Conservation (phyloP, 2,113 vertebrate species). For the Dromiciops gliroides region DNA sequence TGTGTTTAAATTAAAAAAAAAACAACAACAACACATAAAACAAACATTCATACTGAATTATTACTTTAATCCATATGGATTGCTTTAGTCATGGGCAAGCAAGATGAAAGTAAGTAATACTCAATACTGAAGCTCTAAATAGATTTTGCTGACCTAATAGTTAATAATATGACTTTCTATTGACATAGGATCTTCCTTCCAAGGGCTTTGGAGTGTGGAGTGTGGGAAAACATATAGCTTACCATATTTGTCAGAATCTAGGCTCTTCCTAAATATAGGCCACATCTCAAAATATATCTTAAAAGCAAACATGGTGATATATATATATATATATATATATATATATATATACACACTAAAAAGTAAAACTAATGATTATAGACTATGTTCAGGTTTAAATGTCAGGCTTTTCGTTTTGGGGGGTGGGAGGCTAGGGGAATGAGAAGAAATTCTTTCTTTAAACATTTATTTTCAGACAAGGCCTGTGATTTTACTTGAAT, state of each 20-base stretch:
- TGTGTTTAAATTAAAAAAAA: slow-evolving; percentile 53
- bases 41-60: slow-evolving; percentile 63
- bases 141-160: slow-evolving; percentile 27
- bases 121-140: slow-evolving; percentile 34
- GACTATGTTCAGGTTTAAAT: neutral
- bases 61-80: slow-evolving; percentile 34
- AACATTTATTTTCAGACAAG: neutral
- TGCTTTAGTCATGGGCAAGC: slow-evolving; percentile 51
- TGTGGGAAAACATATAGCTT: neutral
- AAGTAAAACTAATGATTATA: neutral
- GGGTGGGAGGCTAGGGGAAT: neutral
- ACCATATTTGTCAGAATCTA: neutral
- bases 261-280: neutral
- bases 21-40: slow-evolving; percentile 14
- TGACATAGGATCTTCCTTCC: neutral
- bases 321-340: no score
- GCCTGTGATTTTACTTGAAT: neutral
- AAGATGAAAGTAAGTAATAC: slow-evolving; percentile 20
- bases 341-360: no score
- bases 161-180: slow-evolving; percentile 29
- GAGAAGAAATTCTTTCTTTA: neutral
- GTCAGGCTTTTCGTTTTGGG: neutral
- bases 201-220: neutral
- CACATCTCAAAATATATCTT: neutral
- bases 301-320: neutral